phyloP scores from a whole-genome alignment of 2,888 invertebrate species.

The Dasysyrphus albostriatus region DNA sequence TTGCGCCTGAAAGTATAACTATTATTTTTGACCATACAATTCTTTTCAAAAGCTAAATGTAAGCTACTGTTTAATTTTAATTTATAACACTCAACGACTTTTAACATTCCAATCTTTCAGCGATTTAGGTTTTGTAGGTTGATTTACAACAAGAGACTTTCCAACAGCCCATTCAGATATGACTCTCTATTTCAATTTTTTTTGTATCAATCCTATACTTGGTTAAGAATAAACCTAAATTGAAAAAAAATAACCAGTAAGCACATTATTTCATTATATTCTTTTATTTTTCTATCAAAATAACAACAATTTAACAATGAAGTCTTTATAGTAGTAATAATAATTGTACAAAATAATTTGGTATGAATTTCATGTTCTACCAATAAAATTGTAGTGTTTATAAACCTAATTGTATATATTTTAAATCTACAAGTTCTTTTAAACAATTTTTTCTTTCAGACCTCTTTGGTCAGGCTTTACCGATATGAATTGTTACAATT shows the following conservation, averaged over 20 bases:
- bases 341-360: slow-evolving; percentile 15
- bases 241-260: background rate
- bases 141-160: too few relatives aligned
- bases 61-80: too few relatives aligned
- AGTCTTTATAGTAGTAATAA: background rate
- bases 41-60: too few relatives aligned
- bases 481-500: background rate
- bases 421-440: background rate
- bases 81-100: too few relatives aligned
- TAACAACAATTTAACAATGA: slow-evolving; percentile 16
- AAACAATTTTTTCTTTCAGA: background rate
- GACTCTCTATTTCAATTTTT: too few relatives aligned
- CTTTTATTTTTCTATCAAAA: slow-evolving; percentile 7
- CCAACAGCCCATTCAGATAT: too few relatives aligned
- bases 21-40: too few relatives aligned
- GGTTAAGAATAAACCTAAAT: too few relatives aligned
- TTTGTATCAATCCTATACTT: too few relatives aligned
- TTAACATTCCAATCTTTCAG: too few relatives aligned
- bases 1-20: too few relatives aligned
- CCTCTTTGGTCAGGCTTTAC: background rate
- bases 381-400: background rate
- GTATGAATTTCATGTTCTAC: background rate
- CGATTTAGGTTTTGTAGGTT: too few relatives aligned
- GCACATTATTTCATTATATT: background rate
- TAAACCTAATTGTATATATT: background rate